Base-by-base conservation (phyloP, 2,888 invertebrate genomes). In the Plagodis pulveraria region DNA sequence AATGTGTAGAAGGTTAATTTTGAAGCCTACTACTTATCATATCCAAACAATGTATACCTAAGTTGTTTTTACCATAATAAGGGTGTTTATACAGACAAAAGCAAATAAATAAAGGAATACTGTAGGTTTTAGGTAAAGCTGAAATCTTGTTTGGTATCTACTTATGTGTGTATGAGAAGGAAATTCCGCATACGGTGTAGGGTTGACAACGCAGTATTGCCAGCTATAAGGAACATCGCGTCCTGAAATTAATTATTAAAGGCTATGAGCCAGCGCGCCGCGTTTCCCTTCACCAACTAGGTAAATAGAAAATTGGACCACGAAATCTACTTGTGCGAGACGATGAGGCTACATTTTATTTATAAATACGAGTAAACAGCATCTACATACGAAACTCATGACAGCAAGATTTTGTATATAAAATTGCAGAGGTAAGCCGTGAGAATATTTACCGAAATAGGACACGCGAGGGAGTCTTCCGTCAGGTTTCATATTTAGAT, bases 231-330 rank as follows among this genome's bases (percentile, higher is more conserved):
- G 58, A 58, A 64, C 57, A 62, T 53, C 62, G 51, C 63, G 66
- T 58, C 55, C 56, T 63, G 50, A 56, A 65, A 66, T 69, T 65
- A 65, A 69, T 69, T 69, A 69, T 69, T 63, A 63, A 65, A 65
- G 60, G 65, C 53, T 55, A 51, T 53, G 49, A 56, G 56, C 42
- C 43, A 49, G 54, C 62, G 59, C 64, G 58, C 52, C 62, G 66
- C 56, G 57, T 53, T 49, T 51, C 65, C 58, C 63, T 58, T 61
- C 62, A 58, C 62, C 40, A 58, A 58, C 53, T 55, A 63, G 54
- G 56, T 56, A 63, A 56, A 63, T 54, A 54, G 52, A 57, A 48
- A 58, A 57, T 55, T 58, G 58, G 47, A 58, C 60, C 57, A 56
- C 55, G 56, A 57, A 55, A 58, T 60, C 45, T 55, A 57, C 55